Evolutionary conservation across 2,797 vertebrate genomes (phyloP).

Genomic region (Poeciliopsis infans): DNA sequence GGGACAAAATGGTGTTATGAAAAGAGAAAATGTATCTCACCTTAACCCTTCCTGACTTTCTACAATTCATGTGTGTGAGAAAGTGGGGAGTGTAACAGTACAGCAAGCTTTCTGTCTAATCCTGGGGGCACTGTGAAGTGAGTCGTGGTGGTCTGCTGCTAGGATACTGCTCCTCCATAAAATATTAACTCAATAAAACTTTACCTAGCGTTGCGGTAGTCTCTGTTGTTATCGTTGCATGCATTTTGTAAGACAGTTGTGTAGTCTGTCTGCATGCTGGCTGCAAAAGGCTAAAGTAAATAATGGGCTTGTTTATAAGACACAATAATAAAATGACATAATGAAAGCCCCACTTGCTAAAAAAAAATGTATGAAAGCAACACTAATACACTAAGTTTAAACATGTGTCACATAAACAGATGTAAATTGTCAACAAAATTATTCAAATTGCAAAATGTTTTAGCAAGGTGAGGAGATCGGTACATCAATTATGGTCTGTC

Average conservation of each 20-base stretch:
- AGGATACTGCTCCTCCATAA: slow-evolving; percentile 25
- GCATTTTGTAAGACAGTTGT: slow-evolving; percentile 6
- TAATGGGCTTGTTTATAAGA: background rate
- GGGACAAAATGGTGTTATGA: background rate
- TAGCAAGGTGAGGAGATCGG: background rate
- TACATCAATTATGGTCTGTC: background rate
- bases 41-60: slow-evolving; percentile 15
- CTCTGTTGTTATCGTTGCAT: slow-evolving; percentile 9
- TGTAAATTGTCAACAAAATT: background rate
- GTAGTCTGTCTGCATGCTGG: background rate
- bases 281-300: slow-evolving; percentile 8
- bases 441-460: background rate
- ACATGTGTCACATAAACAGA: background rate
- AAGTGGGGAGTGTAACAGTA: slow-evolving; percentile 2
- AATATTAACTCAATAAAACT: slow-evolving; percentile 31
- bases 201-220: slow-evolving; percentile 7
- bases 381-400: background rate
- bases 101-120: slow-evolving; percentile 25
- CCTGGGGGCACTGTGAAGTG: slow-evolving; percentile 21
- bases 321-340: background rate
- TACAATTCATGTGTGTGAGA: background rate
- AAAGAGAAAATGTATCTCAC: background rate
- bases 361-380: background rate
- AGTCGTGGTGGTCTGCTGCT: slow-evolving; percentile 19
- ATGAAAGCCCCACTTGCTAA: background rate